These are phyloP conservation scores for Lytechinus pictus DNA, from an alignment of 35 echinoderm and acorn worm genomes.

Conservation along the genomic window DNA sequence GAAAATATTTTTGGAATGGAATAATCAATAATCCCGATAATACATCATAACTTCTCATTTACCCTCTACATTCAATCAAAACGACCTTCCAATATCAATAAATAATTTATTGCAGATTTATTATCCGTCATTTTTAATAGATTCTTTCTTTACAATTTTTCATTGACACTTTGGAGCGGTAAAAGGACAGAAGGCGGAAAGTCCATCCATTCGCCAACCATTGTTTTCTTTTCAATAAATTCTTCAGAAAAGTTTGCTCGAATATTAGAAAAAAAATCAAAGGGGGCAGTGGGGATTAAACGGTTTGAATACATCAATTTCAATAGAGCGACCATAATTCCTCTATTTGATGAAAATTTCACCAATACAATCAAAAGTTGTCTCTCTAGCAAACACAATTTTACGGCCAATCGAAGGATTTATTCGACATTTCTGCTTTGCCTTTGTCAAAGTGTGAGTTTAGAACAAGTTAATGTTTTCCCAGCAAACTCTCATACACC, in stretches of 20 bases:
- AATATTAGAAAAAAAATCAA: background rate
- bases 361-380: background rate
- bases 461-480: conserved; percentile 4
- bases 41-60: background rate
- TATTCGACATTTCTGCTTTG: background rate
- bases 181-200: background rate
- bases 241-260: background rate
- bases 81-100: background rate
- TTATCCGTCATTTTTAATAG: background rate
- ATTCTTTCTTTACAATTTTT: background rate
- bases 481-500: background rate
- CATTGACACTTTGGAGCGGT: background rate
- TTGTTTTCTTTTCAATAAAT: background rate
- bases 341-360: conserved; percentile 13
- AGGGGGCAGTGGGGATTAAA: conserved; percentile 8
- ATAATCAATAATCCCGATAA: background rate
- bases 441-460: background rate
- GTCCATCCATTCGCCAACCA: background rate
- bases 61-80: background rate
- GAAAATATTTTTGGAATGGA: background rate
- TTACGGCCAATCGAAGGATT: conserved; percentile 9
- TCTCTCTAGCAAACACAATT: conserved; percentile 1
- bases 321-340: conserved; percentile 3
- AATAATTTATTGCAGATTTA: background rate
- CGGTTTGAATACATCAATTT: conserved; percentile 12